These are phyloP conservation scores for Stichodactyla helianthus DNA, from an alignment of 64 coral and sea anemone genomes.

Conservation along the genomic window DNA sequence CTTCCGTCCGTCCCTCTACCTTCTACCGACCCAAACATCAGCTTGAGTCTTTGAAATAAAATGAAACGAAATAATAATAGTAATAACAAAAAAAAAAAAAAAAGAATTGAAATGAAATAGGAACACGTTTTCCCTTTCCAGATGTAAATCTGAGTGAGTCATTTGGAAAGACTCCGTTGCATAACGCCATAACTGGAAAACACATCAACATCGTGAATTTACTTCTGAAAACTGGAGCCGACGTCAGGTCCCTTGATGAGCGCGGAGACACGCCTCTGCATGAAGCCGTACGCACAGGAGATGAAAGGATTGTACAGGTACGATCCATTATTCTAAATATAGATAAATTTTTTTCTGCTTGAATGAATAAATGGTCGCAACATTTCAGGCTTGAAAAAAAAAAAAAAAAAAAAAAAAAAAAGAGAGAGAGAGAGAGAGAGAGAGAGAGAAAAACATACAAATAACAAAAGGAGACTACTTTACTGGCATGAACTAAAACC, in stretches of 20 bases:
- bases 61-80: too few species aligned
- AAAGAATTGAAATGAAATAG: not conserved
- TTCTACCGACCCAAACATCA: too few species aligned
- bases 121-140: not conserved
- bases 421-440: too few species aligned
- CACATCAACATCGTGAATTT: slow-evolving; percentile 53
- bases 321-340: not conserved
- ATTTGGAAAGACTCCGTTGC: slow-evolving; percentile 82
- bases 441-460: too few species aligned
- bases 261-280: slow-evolving; percentile 77
- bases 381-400: too few species aligned
- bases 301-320: slow-evolving; percentile 71
- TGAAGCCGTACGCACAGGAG: slow-evolving; percentile 50
- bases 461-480: too few species aligned
- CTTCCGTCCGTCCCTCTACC: too few species aligned
- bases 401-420: too few species aligned
- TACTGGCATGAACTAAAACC: too few species aligned
- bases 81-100: not conserved
- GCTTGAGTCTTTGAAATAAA: too few species aligned
- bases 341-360: not conserved
- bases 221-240: slow-evolving; percentile 69
- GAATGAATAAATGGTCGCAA: too few species aligned
- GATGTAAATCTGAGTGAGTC: slow-evolving; percentile 75
- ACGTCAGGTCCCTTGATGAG: slow-evolving; percentile 63
- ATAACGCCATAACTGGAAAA: slow-evolving; percentile 81